Percentiles rank a stretch among this genome's conserved stretches.
phyloP scores from a whole-genome alignment of 2,113 vertebrate species.

The Macrotis lagotis region DNA sequence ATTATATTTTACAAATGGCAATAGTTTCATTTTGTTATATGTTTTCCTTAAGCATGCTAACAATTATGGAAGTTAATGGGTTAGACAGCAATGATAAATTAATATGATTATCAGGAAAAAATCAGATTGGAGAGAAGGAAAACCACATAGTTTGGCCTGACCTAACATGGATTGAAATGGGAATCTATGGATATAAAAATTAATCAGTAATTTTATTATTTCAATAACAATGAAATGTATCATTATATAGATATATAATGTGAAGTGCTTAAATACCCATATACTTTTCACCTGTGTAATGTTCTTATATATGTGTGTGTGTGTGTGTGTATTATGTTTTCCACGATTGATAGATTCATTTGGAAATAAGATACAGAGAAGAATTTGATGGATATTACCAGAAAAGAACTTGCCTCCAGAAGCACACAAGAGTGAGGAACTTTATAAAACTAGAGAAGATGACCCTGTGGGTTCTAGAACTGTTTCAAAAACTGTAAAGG shows the following conservation, averaged over 20 bases:
- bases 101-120: background rate
- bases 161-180: background rate
- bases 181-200: background rate
- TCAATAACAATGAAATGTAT: background rate
- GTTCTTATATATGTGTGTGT: too few relatives aligned
- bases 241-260: background rate
- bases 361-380: background rate
- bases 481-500: background rate
- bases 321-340: background rate
- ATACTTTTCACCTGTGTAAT: background rate
- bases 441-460: background rate
- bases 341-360: background rate
- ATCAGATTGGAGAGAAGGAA: background rate
- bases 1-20: background rate
- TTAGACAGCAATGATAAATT: background rate
- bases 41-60: background rate
- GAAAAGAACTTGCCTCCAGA: background rate
- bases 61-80: background rate
- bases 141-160: background rate
- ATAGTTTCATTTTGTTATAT: background rate
- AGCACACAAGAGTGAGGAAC: background rate
- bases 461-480: background rate
- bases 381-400: background rate
- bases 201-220: background rate
- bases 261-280: background rate